phyloP scores from a whole-genome alignment of 1,140 invertebrate genomes.

The Anastatus disparis region DNA sequence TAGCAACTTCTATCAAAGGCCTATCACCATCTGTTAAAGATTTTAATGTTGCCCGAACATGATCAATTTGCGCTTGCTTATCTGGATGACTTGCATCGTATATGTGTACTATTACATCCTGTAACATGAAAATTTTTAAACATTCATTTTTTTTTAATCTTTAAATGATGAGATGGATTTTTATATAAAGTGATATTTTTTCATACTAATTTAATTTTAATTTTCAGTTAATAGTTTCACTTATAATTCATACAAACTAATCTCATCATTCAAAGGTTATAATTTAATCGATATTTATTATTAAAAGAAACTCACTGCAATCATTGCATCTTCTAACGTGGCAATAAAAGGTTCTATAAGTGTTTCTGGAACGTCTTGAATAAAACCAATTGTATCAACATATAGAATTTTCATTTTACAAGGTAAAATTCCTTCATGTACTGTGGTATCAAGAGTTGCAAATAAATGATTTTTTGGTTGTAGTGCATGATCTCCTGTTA shows the following conservation, averaged over 20 bases:
- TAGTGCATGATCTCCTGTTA: slow-evolving; percentile 76
- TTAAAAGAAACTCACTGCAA: slow-evolving; percentile 67
- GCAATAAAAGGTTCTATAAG: slow-evolving; percentile 86
- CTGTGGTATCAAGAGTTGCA: slow-evolving; percentile 90
- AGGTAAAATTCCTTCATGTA: slow-evolving; percentile 77
- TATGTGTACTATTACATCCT: slow-evolving; percentile 88
- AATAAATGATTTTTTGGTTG: slow-evolving; percentile 84
- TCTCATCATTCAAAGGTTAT: no score
- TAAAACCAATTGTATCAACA: slow-evolving; percentile 93
- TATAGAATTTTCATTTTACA: slow-evolving; percentile 77
- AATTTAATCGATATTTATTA: slow-evolving; percentile 7
- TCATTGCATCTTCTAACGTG: slow-evolving; percentile 84
- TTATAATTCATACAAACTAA: no score
- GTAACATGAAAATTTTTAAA: slow-evolving; percentile 38
- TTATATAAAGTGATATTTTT: no score
- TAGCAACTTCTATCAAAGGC: slow-evolving; percentile 80
- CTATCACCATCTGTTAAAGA: slow-evolving; percentile 68
- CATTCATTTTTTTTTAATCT: slow-evolving; percentile 28
- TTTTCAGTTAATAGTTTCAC: no score
- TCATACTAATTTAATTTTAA: no score
- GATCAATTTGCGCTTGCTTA: slow-evolving; percentile 74
- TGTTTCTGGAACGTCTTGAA: slow-evolving; percentile 85
- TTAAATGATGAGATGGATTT: no score
- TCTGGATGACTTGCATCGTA: slow-evolving; percentile 87
- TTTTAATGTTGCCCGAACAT: slow-evolving; percentile 77